Percentiles rank a stretch among this genome's conserved stretches.
These are phyloP conservation scores for Dicerorhinus sumatrensis DNA, from an alignment of 2,113 vertebrate genomes.

Conservation along the genomic window DNA sequence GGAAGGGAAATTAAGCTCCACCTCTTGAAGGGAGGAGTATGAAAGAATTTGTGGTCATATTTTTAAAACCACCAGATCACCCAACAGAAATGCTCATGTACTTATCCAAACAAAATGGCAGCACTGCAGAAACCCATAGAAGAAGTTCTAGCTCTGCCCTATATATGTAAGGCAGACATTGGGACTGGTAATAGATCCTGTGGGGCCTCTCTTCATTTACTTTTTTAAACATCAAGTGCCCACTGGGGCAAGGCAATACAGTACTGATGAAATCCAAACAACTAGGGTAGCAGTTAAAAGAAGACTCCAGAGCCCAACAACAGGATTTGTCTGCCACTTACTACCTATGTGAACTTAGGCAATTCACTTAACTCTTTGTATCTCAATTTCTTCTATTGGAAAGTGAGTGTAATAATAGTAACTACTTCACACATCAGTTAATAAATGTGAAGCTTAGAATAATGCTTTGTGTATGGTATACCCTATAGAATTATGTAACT, in stretches of 20 bases:
- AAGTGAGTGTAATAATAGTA: neutral
- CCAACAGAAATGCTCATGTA: neutral
- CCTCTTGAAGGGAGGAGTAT: neutral
- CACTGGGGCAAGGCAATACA: too few relatives aligned
- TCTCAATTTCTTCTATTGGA: neutral
- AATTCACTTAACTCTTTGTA: neutral
- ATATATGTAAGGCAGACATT: neutral
- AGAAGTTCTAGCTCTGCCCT: neutral
- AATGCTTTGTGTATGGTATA: neutral
- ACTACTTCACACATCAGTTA: neutral
- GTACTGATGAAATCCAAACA: too few relatives aligned
- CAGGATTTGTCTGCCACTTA: neutral
- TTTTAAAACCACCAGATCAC: neutral
- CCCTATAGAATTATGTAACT: neutral
- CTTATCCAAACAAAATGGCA: neutral
- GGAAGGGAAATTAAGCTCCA: neutral
- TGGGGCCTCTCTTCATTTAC: neutral
- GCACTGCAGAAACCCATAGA: neutral
- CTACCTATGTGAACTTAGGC: neutral
- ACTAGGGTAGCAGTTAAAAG: too few relatives aligned
- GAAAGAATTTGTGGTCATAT: neutral
- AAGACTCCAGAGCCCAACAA: neutral
- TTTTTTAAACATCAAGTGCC: too few relatives aligned
- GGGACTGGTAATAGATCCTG: neutral
- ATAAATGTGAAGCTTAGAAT: neutral